These are phyloP conservation scores for Agapornis roseicollis DNA, from an alignment of 2,113 vertebrate species.

Conservation along the genomic window DNA sequence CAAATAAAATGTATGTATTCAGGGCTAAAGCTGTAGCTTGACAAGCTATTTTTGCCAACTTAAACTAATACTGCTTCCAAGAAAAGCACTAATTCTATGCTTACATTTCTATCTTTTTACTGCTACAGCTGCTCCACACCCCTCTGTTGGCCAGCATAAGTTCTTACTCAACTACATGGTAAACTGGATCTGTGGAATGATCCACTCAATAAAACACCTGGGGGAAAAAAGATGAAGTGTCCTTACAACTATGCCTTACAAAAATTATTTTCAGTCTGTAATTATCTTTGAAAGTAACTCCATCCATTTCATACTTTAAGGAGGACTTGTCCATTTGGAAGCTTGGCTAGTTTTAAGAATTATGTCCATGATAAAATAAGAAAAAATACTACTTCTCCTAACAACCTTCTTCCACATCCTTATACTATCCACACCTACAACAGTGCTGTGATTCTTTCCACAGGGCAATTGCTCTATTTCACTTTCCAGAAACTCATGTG, in stretches of 20 bases:
- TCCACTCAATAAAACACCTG: neutral
- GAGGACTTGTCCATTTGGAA: neutral
- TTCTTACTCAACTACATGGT: neutral
- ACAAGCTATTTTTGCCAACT: neutral
- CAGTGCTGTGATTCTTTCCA: neutral
- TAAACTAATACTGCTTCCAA: neutral
- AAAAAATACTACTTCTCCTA: neutral
- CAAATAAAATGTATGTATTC: neutral
- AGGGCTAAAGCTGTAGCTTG: neutral
- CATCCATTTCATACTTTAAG: neutral
- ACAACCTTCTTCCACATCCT: neutral
- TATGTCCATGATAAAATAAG: neutral
- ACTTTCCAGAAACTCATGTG: neutral
- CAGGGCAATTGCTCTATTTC: neutral
- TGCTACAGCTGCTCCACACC: neutral
- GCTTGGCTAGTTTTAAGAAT: neutral
- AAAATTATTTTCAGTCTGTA: neutral
- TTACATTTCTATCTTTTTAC: neutral
- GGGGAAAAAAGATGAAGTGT: fast-evolving
- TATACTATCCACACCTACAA: neutral
- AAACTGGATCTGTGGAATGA: neutral
- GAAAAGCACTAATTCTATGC: neutral
- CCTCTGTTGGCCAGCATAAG: neutral
- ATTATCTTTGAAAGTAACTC: neutral
- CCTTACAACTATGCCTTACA: neutral